Evolutionary conservation across 2,888 invertebrate genomes (phyloP).

Genomic region (Peribatodes rhomboidaria): DNA sequence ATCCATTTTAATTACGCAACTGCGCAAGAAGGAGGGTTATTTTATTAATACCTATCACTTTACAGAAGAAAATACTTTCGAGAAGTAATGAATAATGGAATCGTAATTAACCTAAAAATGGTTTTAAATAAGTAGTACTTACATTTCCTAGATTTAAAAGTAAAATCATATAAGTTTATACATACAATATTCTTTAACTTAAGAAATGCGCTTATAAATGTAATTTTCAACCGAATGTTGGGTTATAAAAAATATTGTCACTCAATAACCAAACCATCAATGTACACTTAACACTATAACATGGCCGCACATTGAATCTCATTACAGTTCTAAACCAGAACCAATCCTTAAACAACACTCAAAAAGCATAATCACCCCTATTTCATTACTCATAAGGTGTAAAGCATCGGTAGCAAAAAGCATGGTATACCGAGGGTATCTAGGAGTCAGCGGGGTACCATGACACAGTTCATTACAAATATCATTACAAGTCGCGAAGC

Average conservation of each 20-base stretch:
- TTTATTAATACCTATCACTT: too few relatives aligned
- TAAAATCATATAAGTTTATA: too few relatives aligned
- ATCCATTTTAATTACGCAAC: neutral
- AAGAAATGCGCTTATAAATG: neutral
- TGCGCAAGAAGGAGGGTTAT: too few relatives aligned
- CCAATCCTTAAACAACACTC: neutral
- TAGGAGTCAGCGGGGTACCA: constrained; percentile 39
- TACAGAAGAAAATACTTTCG: too few relatives aligned
- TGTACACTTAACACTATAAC: constrained; percentile 37
- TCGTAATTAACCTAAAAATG: too few relatives aligned
- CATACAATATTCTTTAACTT: too few relatives aligned
- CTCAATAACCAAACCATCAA: constrained; percentile 33
- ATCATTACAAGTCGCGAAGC: constrained; percentile 45
- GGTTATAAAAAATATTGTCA: constrained; percentile 9
- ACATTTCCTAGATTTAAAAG: too few relatives aligned
- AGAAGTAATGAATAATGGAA: too few relatives aligned
- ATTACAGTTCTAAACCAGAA: constrained; percentile 35
- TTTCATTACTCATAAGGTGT: neutral
- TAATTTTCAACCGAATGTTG: neutral
- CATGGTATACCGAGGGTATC: constrained; percentile 13
- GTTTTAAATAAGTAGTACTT: too few relatives aligned
- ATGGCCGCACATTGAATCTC: constrained; percentile 39
- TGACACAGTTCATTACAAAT: constrained; percentile 47
- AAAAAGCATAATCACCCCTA: constrained; percentile 11
- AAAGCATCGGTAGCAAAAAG: neutral